Evolutionary conservation across 1,140 invertebrate species (phyloP), one percentile per base, ranked within the genome.

Genomic region (Leptinotarsa undecemlineata): DNA sequence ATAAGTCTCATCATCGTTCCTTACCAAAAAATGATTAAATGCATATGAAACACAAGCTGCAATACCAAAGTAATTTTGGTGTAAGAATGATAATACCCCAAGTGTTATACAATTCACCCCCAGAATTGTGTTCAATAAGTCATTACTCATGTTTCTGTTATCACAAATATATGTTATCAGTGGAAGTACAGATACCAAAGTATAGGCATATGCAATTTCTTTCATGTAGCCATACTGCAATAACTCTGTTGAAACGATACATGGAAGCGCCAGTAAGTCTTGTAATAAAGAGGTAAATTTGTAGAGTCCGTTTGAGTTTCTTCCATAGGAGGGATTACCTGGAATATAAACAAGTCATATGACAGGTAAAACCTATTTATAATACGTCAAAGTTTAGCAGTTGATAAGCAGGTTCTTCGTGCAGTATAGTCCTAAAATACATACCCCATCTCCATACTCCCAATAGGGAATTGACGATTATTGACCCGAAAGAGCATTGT

Each of bases 391-490:
- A 3, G 33, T 42, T 42, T 42, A 8, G 33, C 33, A 42, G 33
- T 42, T 11, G 33, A 42, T 42, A 11, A 42, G 8, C 33, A 42
- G 33, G 26, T 33, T 33, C 6, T 33, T 33, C 6, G 6, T 33
- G 26, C 15, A 57, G n/a, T 17, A 57, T 57, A 57, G 15, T 57
- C 6, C n/a, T 57, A 15, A 19, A 57, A 57, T n/a, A 14, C 75
- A 48, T 71, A 78, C 77, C 77, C 77, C 77, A 78, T 72, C 77
- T 71, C 77, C 77, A 78, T 48, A 78, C 19, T 33, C 77, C 77
- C 57, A 78, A 17, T 62, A 78, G 15, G 15, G 77, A 78, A 72
- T 74, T 73, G 14, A 76, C 1, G 19, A 63, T 48, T 72, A 78
- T 73, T 17, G 73, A 26, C 5, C 67, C 74, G 72, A 72, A 78